Percentiles rank a stretch among this genome's conserved stretches.
These are phyloP conservation scores for Podargus strigoides DNA, from an alignment of 2,797 vertebrate species.

Conservation along the genomic window DNA sequence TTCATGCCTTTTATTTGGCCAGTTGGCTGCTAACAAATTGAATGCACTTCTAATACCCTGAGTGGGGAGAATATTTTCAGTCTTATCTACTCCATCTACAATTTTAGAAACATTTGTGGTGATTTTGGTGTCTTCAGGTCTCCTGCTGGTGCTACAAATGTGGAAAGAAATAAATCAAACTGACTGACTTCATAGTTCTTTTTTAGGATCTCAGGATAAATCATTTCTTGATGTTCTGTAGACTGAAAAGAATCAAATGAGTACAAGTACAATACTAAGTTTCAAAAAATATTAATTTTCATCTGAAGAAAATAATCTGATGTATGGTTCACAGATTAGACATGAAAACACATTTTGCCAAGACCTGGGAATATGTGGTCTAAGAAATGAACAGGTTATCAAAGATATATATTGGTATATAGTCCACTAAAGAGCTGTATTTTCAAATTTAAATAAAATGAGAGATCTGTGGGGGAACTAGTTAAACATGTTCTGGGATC, in stretches of 20 bases:
- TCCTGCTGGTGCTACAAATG: neutral
- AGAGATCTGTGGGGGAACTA: neutral
- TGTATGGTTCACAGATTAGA: neutral
- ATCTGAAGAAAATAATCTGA: neutral
- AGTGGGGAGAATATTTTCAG: neutral
- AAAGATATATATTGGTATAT: neutral
- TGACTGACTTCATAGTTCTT: rapidly evolving
- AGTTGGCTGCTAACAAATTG: neutral
- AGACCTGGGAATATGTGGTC: neutral
- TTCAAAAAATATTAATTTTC: neutral
- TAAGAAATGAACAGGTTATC: neutral
- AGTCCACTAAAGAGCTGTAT: too few relatives aligned
- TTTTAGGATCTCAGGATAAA: neutral
- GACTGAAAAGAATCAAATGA: neutral
- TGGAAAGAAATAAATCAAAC: neutral
- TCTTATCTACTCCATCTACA: neutral
- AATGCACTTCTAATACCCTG: neutral
- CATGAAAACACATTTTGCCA: neutral
- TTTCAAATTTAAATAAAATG: too few relatives aligned
- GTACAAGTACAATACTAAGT: neutral
- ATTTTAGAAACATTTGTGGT: neutral
- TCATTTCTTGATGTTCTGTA: neutral
- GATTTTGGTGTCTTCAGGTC: neutral
- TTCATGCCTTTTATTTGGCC: neutral
- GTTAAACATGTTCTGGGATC: neutral